Evolutionary conservation across 2,797 vertebrate genomes (phyloP).

Genomic region (Syngnathus acus): DNA sequence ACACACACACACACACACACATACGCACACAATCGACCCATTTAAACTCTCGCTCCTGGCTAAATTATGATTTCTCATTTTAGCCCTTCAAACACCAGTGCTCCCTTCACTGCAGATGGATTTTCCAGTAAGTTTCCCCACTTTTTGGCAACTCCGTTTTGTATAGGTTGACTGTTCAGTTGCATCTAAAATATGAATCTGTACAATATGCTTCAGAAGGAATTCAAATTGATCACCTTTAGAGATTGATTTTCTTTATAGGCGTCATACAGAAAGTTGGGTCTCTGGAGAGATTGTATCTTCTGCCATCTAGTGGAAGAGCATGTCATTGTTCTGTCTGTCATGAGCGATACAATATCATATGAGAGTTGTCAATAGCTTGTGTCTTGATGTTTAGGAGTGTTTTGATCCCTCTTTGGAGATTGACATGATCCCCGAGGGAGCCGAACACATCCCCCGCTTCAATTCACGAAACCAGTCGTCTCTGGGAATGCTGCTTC

Average conservation of each 20-base stretch:
- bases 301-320: too few species aligned
- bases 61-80: slow-evolving; percentile 15
- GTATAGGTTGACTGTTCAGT: too few species aligned
- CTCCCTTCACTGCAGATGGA: slow-evolving; percentile 89
- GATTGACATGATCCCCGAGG: slow-evolving; percentile 80
- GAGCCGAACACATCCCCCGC: slow-evolving; percentile 73
- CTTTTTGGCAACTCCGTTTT: background rate
- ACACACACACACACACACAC: background rate
- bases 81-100: slow-evolving; percentile 85
- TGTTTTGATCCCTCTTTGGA: slow-evolving; percentile 77
- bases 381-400: slow-evolving; percentile 64
- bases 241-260: too few species aligned
- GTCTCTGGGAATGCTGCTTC: slow-evolving; percentile 82
- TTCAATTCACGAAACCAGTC: slow-evolving; percentile 83
- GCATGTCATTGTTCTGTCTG: too few species aligned
- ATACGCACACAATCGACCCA: background rate
- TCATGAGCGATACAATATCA: background rate
- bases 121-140: slow-evolving; percentile 82
- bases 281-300: too few species aligned
- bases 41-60: background rate
- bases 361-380: slow-evolving; percentile 9
- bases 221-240: too few species aligned
- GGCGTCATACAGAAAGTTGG: too few species aligned
- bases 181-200: too few species aligned
- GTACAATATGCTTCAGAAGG: too few species aligned